phyloP scores from a whole-genome alignment of 2,797 vertebrate genomes.

The Salarias fasciatus region DNA sequence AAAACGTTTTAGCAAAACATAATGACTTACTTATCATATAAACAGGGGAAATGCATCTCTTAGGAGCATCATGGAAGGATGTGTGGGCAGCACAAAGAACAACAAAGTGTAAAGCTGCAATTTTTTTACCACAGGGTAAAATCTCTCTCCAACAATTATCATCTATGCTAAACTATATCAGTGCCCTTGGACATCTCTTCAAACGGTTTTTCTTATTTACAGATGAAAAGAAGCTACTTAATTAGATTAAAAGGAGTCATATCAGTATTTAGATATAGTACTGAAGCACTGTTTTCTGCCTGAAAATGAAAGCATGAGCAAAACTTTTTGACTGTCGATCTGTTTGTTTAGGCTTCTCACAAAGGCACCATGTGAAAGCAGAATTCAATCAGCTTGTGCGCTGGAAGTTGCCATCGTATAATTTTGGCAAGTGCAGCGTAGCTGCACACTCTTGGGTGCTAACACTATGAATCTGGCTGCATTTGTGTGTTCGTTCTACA shows the following conservation, averaged over 20 bases:
- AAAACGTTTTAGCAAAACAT: constrained; percentile 14
- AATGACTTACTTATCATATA: constrained; percentile 6
- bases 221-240: not conserved
- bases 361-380: not conserved
- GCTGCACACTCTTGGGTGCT: not conserved
- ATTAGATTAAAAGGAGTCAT: not conserved
- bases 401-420: not conserved
- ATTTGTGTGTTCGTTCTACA: not conserved
- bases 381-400: not conserved
- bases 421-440: not conserved
- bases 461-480: not conserved
- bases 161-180: no score
- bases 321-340: not conserved
- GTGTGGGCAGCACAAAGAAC: not conserved
- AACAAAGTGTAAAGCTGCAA: not conserved
- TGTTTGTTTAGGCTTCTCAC: constrained; percentile 7
- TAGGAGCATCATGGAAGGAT: not conserved
- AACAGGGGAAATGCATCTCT: not conserved
- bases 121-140: not conserved
- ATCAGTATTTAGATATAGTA: not conserved
- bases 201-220: not conserved
- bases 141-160: no score
- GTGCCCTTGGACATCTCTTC: not conserved
- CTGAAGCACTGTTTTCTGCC: not conserved
- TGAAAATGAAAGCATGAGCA: no score